These are phyloP conservation scores for Parelbella ahira DNA, from an alignment of 2,888 invertebrate species.

Conservation along the genomic window DNA sequence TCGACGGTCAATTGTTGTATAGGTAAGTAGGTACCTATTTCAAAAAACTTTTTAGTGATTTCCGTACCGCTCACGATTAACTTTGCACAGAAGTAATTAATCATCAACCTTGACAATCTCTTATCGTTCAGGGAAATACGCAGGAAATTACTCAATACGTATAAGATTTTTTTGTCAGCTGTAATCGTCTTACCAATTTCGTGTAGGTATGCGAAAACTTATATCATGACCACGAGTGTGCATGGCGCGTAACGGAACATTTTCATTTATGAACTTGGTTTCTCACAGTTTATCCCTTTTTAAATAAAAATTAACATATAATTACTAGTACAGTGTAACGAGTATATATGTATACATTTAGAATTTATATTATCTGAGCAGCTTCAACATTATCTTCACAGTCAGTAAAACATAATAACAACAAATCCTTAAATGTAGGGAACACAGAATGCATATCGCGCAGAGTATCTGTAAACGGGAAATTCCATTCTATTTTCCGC, in stretches of 20 bases:
- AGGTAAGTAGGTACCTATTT: conserved; percentile 24
- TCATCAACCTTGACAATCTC: conserved; percentile 43
- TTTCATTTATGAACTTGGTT: too few relatives aligned
- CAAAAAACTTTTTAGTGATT: conserved; percentile 37
- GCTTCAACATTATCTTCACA: too few relatives aligned
- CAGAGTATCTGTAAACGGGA: conserved; percentile 23
- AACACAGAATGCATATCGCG: neutral
- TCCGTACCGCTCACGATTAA: conserved; percentile 38
- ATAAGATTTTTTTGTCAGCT: conserved; percentile 26
- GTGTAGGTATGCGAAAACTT: conserved; percentile 1
- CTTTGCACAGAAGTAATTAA: conserved; percentile 39
- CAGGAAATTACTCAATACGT: conserved; percentile 38
- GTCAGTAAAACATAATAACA: too few relatives aligned
- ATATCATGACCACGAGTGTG: too few relatives aligned
- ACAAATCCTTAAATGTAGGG: too few relatives aligned
- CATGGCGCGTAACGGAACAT: neutral
- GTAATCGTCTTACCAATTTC: conserved; percentile 15
- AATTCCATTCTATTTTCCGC: conserved; percentile 32
- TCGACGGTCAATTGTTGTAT: conserved; percentile 15
- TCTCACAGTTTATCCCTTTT: too few relatives aligned
- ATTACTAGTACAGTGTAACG: too few relatives aligned
- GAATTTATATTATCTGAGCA: too few relatives aligned
- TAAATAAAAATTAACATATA: too few relatives aligned
- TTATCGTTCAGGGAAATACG: conserved; percentile 43
- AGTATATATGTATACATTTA: too few relatives aligned